These are phyloP conservation scores for Karalla daura DNA, from an alignment of 2,797 vertebrate species.

Conservation along the genomic window DNA sequence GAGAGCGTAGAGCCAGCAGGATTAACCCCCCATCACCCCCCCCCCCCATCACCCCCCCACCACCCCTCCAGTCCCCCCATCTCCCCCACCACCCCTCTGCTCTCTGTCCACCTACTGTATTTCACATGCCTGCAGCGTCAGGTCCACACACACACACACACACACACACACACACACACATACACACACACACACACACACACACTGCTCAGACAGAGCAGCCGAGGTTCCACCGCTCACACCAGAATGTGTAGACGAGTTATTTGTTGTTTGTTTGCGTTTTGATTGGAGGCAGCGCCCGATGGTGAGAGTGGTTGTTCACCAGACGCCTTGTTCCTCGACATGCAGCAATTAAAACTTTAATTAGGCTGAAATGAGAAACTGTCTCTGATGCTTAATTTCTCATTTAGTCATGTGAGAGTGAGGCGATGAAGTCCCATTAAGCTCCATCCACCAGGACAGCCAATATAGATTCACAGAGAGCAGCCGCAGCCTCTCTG, in stretches of 20 bases:
- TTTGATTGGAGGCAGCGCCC: slow-evolving; percentile 39
- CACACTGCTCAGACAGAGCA: slow-evolving; percentile 38
- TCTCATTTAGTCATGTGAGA: slow-evolving; percentile 77
- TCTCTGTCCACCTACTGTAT: slow-evolving; percentile 65
- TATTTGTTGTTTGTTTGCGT: slow-evolving; percentile 60
- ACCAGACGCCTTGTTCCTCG: slow-evolving; percentile 58
- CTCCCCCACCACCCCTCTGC: no score
- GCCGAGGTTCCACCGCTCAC: slow-evolving; percentile 54
- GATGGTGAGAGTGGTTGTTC: slow-evolving; percentile 66
- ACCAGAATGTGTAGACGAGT: slow-evolving; percentile 54
- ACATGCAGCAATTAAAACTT: slow-evolving; percentile 83
- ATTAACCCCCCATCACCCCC: slow-evolving; percentile 67
- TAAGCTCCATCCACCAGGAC: slow-evolving; percentile 61
- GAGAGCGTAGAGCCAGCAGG: slow-evolving; percentile 65
- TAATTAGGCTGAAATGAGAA: slow-evolving; percentile 81
- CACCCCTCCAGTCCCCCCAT: no score
- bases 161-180: slow-evolving; percentile 29
- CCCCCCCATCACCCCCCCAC: no score
- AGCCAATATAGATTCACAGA: slow-evolving; percentile 59
- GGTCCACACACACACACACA: slow-evolving; percentile 26
- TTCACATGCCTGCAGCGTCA: slow-evolving; percentile 28
- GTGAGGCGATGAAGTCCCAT: slow-evolving; percentile 76
- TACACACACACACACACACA: no score
- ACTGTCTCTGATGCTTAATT: slow-evolving; percentile 80
- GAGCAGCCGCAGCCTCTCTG: slow-evolving; percentile 29